phyloP scores from a whole-genome alignment of 2,797 vertebrate species.

The Poecile montanus region DNA sequence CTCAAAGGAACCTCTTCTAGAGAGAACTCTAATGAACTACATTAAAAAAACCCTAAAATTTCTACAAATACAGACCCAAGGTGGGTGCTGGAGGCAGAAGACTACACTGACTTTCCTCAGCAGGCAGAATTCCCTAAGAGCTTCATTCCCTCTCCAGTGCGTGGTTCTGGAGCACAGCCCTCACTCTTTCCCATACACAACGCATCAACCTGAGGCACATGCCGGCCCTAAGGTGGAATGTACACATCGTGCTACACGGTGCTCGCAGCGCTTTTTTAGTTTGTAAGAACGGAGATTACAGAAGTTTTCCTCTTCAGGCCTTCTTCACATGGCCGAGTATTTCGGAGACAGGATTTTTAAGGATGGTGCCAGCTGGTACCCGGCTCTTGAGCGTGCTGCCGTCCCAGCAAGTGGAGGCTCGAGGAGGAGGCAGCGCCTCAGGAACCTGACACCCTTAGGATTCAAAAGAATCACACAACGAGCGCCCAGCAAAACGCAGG shows the following conservation, averaged over 20 bases:
- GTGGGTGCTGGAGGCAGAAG: not conserved
- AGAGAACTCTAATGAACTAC: not conserved
- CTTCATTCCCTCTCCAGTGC: not conserved
- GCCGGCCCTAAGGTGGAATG: rapidly evolving
- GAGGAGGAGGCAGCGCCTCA: not conserved
- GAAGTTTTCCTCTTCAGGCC: not conserved
- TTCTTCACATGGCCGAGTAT: rapidly evolving
- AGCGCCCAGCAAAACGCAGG: rapidly evolving
- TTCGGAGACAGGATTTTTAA: not conserved
- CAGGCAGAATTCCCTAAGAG: rapidly evolving
- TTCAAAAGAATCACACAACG: rapidly evolving
- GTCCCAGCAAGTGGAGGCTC: not conserved
- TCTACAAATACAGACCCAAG: rapidly evolving
- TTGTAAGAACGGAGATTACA: rapidly evolving
- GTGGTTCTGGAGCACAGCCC: not conserved
- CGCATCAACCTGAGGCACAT: rapidly evolving
- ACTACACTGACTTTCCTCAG: not conserved
- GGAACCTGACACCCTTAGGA: rapidly evolving
- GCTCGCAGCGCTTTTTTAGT: too few relatives aligned
- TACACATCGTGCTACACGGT: rapidly evolving
- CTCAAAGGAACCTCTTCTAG: not conserved
- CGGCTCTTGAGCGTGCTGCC: not conserved
- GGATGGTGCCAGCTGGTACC: not conserved
- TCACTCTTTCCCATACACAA: not conserved
- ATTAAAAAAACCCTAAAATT: not conserved